A percentile compares a stretch with the other conserved stretches of the same genome.
phyloP scores from a whole-genome alignment of 2,888 invertebrate genomes.

The Agapostemon virescens region DNA sequence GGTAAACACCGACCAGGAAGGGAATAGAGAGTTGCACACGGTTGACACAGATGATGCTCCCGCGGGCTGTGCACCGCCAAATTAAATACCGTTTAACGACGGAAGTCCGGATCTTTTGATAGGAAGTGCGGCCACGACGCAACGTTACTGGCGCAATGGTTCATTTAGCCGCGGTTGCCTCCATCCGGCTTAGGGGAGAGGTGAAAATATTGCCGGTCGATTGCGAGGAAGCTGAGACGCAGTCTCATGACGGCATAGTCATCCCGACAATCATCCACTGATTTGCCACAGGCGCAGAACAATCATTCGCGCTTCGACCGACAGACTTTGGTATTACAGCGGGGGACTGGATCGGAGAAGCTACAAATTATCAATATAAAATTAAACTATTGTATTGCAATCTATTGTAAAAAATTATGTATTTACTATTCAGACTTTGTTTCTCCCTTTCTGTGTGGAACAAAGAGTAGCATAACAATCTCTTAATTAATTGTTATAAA shows the following conservation, averaged over 20 bases:
- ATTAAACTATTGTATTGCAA: too few relatives aligned
- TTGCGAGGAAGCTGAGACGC: conserved; percentile 55
- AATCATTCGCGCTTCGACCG: too few relatives aligned
- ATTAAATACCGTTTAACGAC: conserved; percentile 64
- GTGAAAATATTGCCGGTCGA: conserved; percentile 65
- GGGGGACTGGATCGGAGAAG: too few relatives aligned
- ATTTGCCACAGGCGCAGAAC: too few relatives aligned
- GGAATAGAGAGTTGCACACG: conserved; percentile 9
- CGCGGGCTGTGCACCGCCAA: conserved; percentile 41
- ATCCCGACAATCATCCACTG: neutral
- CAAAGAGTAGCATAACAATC: too few relatives aligned
- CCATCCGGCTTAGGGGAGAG: conserved; percentile 68
- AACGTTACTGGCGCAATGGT: conserved; percentile 64
- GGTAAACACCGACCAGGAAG: conserved; percentile 31
- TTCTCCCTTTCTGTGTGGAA: too few relatives aligned
- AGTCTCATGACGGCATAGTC: neutral
- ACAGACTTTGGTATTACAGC: too few relatives aligned
- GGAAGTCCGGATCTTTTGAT: conserved; percentile 65
- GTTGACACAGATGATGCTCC: conserved; percentile 41
- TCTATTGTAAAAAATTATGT: too few relatives aligned
- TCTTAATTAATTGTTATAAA: too few relatives aligned
- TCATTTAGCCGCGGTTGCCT: conserved; percentile 66
- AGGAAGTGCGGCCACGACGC: conserved; percentile 60
- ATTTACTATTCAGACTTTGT: too few relatives aligned
- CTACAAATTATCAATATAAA: too few relatives aligned